Base-by-base conservation (phyloP, 2,797 vertebrate species). In the Sebastiscus tertius region DNA sequence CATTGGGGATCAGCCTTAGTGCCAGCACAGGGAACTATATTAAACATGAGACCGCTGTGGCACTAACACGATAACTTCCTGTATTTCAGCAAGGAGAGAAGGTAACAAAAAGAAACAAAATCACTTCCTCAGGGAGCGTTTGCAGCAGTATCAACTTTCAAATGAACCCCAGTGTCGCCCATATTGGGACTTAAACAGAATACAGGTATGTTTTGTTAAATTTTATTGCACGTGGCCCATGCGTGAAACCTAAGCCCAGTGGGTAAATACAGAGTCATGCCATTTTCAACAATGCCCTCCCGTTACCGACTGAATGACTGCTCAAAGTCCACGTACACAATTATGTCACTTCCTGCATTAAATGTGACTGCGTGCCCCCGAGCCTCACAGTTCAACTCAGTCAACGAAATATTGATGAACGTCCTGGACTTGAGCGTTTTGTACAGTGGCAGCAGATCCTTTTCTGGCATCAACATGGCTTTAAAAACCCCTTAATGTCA, bases 301-400 rank as follows among this genome's bases (percentile, higher is more conserved):
- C 95, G 92, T 96, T 96, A 95, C 91, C 80, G 84, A 87, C 92
- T 93, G 90, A 96, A 90, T 90, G 94, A 95, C 93, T 92, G 94
- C 94, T 93, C 94, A 90, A 94, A 89, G 90, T 90, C 93, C 92
- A 83, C 93, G 95, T 94, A 94, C 93, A 94, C 92, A 94, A 90
- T 96, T 94, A 97, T 96, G 95, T 97, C 96, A 97, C 96, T 97
- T 97, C 96, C 96, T 96, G 95, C 78, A 90, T 95, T 94, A 96
- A 97, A 95, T 79, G 92, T 87, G 91, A 83, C 88, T 88, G 91
- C 88, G 92, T 95, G 93, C 94, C 93, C 87, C 55, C 49, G 66
- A 86, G 80, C 86, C 73, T 81, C 83, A 80, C 63, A 87, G 93
- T 87, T 92, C 89, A 90, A 13, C 84, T 76, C 81, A 70, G 79